Evolutionary conservation across 2,797 vertebrate genomes (phyloP).

Genomic region (Rhyacichthys aspro): DNA sequence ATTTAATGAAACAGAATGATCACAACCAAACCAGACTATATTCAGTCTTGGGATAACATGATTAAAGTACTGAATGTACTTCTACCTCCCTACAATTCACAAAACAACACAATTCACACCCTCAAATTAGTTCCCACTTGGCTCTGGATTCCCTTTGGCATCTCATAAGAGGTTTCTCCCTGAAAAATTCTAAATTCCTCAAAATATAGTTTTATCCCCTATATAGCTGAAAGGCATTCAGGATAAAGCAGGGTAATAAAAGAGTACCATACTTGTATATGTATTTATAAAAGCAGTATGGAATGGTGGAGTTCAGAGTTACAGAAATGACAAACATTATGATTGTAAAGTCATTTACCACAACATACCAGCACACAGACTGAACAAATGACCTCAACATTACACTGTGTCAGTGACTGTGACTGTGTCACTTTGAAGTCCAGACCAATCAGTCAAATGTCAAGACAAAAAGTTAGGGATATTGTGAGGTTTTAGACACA

Average conservation of each 20-base stretch:
- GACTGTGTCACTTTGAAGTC: no score
- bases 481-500: no score
- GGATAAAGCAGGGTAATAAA: constrained; percentile 4
- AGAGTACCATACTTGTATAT: neutral
- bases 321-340: neutral
- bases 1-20: neutral
- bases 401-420: neutral
- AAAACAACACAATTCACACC: constrained; percentile 34
- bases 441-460: no score
- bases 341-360: no score
- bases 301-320: neutral
- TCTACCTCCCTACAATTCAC: neutral
- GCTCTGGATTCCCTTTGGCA: constrained; percentile 13
- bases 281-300: neutral
- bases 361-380: no score
- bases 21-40: constrained; percentile 1
- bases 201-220: constrained; percentile 35
- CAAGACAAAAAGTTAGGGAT: no score
- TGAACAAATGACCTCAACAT: neutral
- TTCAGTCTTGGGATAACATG: neutral
- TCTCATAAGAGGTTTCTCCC: constrained; percentile 6
- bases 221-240: constrained; percentile 15
- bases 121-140: constrained; percentile 32
- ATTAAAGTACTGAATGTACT: constrained; percentile 3
- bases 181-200: constrained; percentile 28